Conservation (phyloP, 2,797 vertebrate genomes). For the Chanos chanos region DNA sequence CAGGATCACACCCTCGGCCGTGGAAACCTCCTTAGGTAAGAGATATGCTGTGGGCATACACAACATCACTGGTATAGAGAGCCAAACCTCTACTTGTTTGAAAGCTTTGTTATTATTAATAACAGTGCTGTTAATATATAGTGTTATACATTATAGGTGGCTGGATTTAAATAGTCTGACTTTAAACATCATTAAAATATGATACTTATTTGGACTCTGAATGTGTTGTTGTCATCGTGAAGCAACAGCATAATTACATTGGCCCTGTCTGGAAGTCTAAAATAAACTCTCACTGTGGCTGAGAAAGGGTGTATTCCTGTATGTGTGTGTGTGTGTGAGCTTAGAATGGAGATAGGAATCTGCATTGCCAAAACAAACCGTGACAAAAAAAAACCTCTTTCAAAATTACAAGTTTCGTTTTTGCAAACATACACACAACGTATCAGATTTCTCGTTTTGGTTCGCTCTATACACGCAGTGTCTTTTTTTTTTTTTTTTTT, state of each 20-base stretch:
- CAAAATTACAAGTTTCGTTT: slow-evolving; percentile 45
- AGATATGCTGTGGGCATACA: neutral
- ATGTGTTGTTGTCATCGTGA: slow-evolving; percentile 23
- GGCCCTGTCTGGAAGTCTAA: no score
- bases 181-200: neutral
- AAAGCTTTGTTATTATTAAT: no score
- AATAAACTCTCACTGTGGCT: slow-evolving; percentile 32
- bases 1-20: slow-evolving; percentile 62
- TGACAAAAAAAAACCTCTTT: slow-evolving; percentile 32
- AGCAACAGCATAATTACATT: slow-evolving; percentile 36
- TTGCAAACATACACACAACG: neutral
- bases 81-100: neutral
- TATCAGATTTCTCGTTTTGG: slow-evolving; percentile 1
- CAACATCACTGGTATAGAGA: neutral
- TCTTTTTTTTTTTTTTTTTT: no score
- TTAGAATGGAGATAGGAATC: slow-evolving; percentile 19
- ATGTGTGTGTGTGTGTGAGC: neutral
- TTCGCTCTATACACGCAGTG: neutral
- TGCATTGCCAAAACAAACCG: slow-evolving; percentile 41
- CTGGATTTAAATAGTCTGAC: no score
- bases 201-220: slow-evolving; percentile 24
- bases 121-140: no score
- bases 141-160: no score
- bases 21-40: slow-evolving; percentile 84
- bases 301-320: slow-evolving; percentile 18